Conservation (phyloP, 2,888 invertebrate species). For the Orthosia gothica region DNA sequence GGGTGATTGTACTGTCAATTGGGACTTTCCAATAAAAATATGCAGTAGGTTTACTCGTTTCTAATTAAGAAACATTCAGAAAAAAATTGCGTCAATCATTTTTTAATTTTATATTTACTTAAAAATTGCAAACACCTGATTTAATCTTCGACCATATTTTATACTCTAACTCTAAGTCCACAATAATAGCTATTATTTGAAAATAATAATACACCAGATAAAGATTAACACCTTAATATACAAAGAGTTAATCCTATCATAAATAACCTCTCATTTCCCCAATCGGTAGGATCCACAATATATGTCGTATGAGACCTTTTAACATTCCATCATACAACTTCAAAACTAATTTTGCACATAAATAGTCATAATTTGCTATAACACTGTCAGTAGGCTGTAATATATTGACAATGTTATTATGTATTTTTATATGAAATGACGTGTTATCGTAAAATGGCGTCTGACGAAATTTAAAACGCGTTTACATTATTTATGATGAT, state of each 20-base stretch:
- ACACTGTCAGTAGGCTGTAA: slow-evolving; percentile 76
- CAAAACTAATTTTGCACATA: slow-evolving; percentile 75
- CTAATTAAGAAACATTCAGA: background rate
- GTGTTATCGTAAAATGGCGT: slow-evolving; percentile 65
- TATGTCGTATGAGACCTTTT: slow-evolving; percentile 33
- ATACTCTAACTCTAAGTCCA: background rate
- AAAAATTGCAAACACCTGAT: background rate
- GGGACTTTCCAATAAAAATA: background rate
- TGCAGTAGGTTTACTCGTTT: background rate
- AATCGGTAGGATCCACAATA: slow-evolving; percentile 47
- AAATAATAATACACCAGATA: background rate
- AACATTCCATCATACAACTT: slow-evolving; percentile 50
- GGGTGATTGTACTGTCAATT: background rate
- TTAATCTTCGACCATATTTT: background rate
- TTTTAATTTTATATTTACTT: too few relatives aligned
- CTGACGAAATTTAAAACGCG: slow-evolving; percentile 74
- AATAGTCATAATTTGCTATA: slow-evolving; percentile 81
- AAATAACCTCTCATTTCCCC: slow-evolving; percentile 42
- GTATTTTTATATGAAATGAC: slow-evolving; percentile 55
- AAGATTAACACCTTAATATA: background rate
- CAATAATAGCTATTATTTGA: background rate
- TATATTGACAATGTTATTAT: slow-evolving; percentile 72
- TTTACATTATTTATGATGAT: slow-evolving; percentile 72
- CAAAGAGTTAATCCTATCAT: slow-evolving; percentile 6
- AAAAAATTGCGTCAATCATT: background rate